A percentile compares a stretch with the other conserved stretches of the same genome.
Conservation (phyloP, 2,113 vertebrate species). For the Plestiodon gilberti region DNA sequence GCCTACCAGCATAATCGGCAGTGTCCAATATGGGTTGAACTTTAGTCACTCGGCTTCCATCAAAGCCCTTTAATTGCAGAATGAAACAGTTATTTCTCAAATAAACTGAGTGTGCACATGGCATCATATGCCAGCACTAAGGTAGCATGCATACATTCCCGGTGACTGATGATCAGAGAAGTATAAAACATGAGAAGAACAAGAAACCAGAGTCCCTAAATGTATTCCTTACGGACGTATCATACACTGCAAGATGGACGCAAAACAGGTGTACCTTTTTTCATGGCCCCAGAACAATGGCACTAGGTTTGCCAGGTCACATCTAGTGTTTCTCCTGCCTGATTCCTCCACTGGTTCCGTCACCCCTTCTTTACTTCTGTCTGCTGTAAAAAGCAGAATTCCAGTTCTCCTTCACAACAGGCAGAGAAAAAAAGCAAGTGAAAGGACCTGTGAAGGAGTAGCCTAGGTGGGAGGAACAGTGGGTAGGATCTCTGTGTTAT, state of each 20-base stretch:
- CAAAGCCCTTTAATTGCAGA: background rate
- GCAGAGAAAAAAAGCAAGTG: no score
- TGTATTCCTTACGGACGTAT: background rate
- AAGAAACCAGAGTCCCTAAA: background rate
- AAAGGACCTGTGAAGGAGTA: no score
- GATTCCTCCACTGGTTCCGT: no score
- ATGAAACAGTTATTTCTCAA: background rate
- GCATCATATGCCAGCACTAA: background rate
- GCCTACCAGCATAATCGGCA: background rate
- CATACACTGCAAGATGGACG: background rate
- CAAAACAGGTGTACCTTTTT: background rate
- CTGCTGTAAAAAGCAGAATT: no score
- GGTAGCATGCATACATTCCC: no score
- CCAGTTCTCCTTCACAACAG: no score
- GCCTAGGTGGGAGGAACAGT: no score
- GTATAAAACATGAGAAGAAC: background rate
- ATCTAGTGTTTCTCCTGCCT: no score
- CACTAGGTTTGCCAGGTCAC: background rate
- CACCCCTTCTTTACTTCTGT: no score
- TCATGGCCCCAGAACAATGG: background rate
- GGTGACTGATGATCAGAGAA: background rate
- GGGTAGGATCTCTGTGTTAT: no score
- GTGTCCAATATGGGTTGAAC: background rate
- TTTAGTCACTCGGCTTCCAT: background rate
- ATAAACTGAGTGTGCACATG: background rate